Percentiles rank a stretch among this genome's conserved stretches.
Evolutionary conservation across 2,797 vertebrate genomes (phyloP).

Genomic region (Lagorchestes hirsutus): DNA sequence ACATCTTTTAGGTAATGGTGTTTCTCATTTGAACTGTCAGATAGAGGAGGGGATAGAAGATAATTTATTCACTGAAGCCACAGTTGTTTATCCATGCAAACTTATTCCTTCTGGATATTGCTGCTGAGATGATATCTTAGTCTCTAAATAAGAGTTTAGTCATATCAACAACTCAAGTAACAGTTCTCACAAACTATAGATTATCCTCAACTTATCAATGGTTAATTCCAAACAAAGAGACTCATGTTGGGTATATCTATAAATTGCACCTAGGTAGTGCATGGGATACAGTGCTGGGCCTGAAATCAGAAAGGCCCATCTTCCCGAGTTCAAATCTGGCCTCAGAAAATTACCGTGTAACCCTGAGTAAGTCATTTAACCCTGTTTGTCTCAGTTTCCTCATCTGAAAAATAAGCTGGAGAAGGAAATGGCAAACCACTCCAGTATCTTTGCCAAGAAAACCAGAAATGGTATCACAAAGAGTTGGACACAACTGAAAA

Average conservation of each 20-base stretch:
- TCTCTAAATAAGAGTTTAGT: not conserved
- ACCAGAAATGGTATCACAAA: too few species aligned
- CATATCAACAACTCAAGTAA: not conserved
- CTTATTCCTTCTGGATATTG: not conserved
- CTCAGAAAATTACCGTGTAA: too few species aligned
- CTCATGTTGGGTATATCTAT: not conserved
- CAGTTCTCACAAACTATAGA: not conserved
- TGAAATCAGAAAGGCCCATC: too few species aligned
- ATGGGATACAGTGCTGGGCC: too few species aligned
- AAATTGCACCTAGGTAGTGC: too few species aligned
- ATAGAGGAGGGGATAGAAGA: constrained; percentile 20
- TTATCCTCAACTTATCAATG: not conserved
- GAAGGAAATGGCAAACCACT: too few species aligned
- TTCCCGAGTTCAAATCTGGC: too few species aligned
- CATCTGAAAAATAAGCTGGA: too few species aligned
- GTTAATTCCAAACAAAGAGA: not conserved
- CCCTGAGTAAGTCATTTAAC: too few species aligned
- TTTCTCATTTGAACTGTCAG: constrained; percentile 17
- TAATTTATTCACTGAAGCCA: constrained; percentile 19
- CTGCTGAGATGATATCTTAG: not conserved
- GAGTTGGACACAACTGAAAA: too few species aligned
- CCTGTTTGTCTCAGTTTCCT: too few species aligned
- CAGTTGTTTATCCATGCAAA: not conserved
- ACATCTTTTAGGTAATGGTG: not conserved
- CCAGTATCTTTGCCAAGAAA: too few species aligned